Base-by-base conservation (phyloP, 2,888 invertebrate genomes). In the Ptilodon capucinus region DNA sequence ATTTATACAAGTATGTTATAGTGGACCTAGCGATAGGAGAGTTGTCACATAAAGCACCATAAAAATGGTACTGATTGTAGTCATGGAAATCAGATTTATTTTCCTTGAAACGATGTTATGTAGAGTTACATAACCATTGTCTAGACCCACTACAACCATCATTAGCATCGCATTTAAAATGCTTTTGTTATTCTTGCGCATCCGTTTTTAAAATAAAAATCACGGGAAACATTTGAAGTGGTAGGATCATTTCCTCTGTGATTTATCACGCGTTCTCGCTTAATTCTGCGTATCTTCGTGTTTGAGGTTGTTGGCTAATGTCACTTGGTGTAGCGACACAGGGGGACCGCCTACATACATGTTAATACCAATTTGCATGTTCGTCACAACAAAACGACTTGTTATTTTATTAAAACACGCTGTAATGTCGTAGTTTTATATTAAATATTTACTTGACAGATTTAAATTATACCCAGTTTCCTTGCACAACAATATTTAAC, bases 231-330 rank as follows among this genome's bases (percentile, higher is more conserved):
- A 54, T 44, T 40, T 16, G 17, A 14, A 23, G 16, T 42, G 19
- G 16, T 35, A 23, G 32, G 28, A 35, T 32, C 13, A 47, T 36
- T 46, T 57, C 35, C 43, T 40, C 5, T 16, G 25, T 42, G 38
- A 47, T 62, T 38, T 17, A 53, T 54, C 52, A 54, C 41, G 49
- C 53, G 44, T 32, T 44, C 53, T 38, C 34, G 25, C 49, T 25
- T 53, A 40, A 53, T 55, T 57, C 40, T 54, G 48, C 54, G 58
- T 47, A 51, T 54, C 46, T 50, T 66, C 57, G 42, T 51, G 51
- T 49, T 28, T 11, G n/a, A n/a, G 42, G 68, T 69, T 65, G 67
- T 74, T 73, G 76, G 68, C 71, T 49, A 52, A 47, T 40, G 44
- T 42, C n/a, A 11, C 28, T 28, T 0, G 3, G 4, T 28, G n/a